Evolutionary conservation across 2,113 vertebrate species (phyloP), one percentile per base, ranked within the genome.

Genomic region (Pomatorhinus ruficollis): DNA sequence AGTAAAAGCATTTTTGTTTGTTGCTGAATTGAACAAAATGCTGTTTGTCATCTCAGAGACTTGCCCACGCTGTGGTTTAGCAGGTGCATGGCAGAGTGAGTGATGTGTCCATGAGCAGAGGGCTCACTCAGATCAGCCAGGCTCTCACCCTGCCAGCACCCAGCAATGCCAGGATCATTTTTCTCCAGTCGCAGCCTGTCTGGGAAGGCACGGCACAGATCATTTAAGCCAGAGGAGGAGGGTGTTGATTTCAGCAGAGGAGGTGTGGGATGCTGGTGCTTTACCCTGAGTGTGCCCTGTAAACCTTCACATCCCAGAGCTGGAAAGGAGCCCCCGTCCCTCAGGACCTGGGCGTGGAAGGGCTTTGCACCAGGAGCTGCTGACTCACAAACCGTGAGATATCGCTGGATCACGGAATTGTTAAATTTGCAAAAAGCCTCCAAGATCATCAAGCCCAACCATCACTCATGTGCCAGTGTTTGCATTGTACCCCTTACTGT

Each of bases 141-240:
- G 30, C 89, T 77, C 81, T 89, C 68, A 52, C 92, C 83, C 68
- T 93, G 77, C 86, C 70, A 53, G 81, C 66, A 77, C 79, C 86
- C 40, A 54, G 10, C 2, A 59, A 24, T 4, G 0, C 47, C 83
- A 86, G 79, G 59, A 25, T 25, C 75, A 13, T 88, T 91, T 84
- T 44, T 86, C 76, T 87, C 39, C 76, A 37, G 33, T 9, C 9
- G 2, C 47, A 39, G 30, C 2, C 6, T 77, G 79, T 27, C 70
- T 83, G 59, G 22, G 63, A 10, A 77, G 69, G 75, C 75, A n/a
- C 61, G 69, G 75, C 71, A 54, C 59, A 50, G 50, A 27, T 4
- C 7, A 68, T 68, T 82, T 25, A 39, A 83, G 74, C 30, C 63
- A 40, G 61, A 60, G 47, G 87, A 54, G 59, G 50, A 74, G 49